Evolutionary conservation across 1,140 invertebrate genomes (phyloP).

Genomic region (Chrysomallon squamiferum): DNA sequence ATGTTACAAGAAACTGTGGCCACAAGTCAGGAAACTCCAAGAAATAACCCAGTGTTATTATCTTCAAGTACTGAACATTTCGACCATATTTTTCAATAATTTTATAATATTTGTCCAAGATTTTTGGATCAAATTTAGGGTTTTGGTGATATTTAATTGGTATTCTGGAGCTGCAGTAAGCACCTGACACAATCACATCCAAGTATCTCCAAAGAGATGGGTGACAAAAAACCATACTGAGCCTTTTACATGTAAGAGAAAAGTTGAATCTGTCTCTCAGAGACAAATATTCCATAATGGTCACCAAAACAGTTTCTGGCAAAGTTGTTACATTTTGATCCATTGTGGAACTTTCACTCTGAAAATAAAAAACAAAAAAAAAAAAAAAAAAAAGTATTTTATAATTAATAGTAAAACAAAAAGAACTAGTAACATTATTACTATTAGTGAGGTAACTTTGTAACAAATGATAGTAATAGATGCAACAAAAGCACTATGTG

Average conservation of each 20-base stretch:
- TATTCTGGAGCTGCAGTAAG: constrained; percentile 11
- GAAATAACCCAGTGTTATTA: constrained; percentile 26
- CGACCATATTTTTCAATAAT: constrained; percentile 28
- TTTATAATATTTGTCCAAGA: too few relatives aligned
- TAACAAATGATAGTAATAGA: too few relatives aligned
- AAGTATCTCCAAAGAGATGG: constrained; percentile 32
- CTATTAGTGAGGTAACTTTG: too few relatives aligned
- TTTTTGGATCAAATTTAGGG: constrained; percentile 11
- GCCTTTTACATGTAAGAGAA: constrained; percentile 17
- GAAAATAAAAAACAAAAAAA: too few relatives aligned
- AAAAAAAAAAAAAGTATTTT: too few relatives aligned
- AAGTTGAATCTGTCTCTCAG: constrained; percentile 20
- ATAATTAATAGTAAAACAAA: too few relatives aligned
- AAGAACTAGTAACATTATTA: too few relatives aligned
- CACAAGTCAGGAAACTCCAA: constrained; percentile 10
- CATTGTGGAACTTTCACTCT: too few relatives aligned
- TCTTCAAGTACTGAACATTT: constrained; percentile 29
- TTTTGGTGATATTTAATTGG: constrained; percentile 5
- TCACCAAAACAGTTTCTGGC: constrained; percentile 34
- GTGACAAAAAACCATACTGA: constrained; percentile 31
- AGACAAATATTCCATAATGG: constrained; percentile 22
- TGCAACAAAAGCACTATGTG: too few relatives aligned
- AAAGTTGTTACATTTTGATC: too few relatives aligned
- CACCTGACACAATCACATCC: constrained; percentile 21
- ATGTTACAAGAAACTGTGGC: constrained; percentile 11